A percentile compares a stretch with the other conserved stretches of the same genome.
Evolutionary conservation across 1,140 invertebrate species (phyloP).

Genomic region (Aculops lycopersici): DNA sequence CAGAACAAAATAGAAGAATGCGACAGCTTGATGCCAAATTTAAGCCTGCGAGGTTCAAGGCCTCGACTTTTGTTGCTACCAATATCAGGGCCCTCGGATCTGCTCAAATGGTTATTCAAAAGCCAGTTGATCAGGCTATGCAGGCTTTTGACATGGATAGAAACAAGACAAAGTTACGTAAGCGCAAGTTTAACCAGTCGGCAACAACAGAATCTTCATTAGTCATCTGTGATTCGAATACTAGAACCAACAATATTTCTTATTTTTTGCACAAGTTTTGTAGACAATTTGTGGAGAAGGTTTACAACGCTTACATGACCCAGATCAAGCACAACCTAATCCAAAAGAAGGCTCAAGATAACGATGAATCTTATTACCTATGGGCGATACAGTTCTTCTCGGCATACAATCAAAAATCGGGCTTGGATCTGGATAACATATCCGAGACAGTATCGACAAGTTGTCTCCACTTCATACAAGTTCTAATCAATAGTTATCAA

Average conservation of each 20-base stretch:
- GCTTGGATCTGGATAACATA: conserved; percentile 50
- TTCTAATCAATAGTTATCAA: conserved; percentile 53
- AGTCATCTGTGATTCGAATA: no score
- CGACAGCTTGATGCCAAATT: neutral
- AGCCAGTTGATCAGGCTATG: no score
- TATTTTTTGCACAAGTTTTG: conserved; percentile 84
- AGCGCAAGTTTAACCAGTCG: no score
- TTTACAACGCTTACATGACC: conserved; percentile 66
- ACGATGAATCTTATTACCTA: conserved; percentile 71
- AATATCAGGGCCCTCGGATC: no score
- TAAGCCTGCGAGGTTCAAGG: conserved; percentile 6
- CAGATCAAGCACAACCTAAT: conserved; percentile 33
- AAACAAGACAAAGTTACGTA: no score
- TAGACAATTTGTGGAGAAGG: conserved; percentile 54
- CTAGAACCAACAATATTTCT: no score
- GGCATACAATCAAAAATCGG: conserved; percentile 64
- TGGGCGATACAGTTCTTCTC: conserved; percentile 84
- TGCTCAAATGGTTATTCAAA: no score
- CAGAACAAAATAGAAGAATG: conserved; percentile 9
- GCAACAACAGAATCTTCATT: no score
- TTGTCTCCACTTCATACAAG: conserved; percentile 68
- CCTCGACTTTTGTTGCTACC: conserved; percentile 24
- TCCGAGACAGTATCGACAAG: conserved; percentile 61
- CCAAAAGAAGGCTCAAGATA: conserved; percentile 24
- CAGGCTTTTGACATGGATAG: no score